A percentile compares a stretch with the other conserved stretches of the same genome.
Evolutionary conservation across 2,113 vertebrate genomes (phyloP).

Genomic region (Neofelis nebulosa): DNA sequence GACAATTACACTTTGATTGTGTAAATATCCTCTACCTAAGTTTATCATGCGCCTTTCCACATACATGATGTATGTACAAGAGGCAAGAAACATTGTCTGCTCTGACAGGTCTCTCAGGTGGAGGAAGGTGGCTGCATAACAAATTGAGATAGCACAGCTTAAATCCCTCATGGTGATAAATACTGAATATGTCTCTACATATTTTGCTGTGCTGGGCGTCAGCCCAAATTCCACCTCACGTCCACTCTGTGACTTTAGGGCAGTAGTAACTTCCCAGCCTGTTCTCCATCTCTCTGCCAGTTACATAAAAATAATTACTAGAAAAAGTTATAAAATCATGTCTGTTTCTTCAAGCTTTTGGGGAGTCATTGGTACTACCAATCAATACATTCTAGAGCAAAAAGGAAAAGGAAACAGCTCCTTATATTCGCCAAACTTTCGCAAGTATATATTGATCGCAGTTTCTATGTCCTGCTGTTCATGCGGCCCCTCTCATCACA

Average conservation of each 20-base stretch:
- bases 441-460: not conserved
- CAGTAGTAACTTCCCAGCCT: not conserved
- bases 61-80: not conserved
- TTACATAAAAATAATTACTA: not conserved
- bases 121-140: not conserved
- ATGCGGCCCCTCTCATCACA: not conserved
- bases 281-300: not conserved
- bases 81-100: not conserved
- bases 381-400: not conserved
- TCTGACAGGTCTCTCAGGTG: not conserved
- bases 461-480: not conserved
- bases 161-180: not conserved
- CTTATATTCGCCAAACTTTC: not conserved
- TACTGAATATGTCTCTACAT: not conserved
- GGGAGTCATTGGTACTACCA: not conserved
- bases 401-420: not conserved
- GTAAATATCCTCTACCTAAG: not conserved
- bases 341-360: not conserved
- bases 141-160: not conserved
- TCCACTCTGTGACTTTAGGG: not conserved
- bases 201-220: not conserved
- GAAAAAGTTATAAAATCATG: not conserved
- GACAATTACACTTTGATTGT: not conserved
- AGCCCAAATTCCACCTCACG: rapidly evolving
- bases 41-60: not conserved